Conservation (phyloP, 2,888 invertebrate genomes). For the Hypercompe scribonia region DNA sequence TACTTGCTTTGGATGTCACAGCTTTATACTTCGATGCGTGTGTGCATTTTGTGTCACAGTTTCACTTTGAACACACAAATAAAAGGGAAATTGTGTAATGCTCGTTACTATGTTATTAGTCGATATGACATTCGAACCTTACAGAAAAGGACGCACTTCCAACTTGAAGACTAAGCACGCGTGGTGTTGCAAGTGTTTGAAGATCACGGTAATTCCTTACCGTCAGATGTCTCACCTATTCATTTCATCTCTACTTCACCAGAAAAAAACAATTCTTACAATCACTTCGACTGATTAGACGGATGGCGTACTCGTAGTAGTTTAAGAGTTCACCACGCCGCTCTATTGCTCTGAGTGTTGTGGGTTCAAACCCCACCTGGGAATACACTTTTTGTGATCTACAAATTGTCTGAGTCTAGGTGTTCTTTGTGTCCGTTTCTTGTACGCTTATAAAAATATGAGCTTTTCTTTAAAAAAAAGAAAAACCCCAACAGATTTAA, state of each 20-base stretch:
- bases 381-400: too few relatives aligned
- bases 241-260: not conserved
- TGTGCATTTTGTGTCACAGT: slow-evolving; percentile 6
- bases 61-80: not conserved
- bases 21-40: slow-evolving; percentile 38
- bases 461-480: too few relatives aligned
- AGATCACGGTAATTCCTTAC: not conserved
- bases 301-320: too few relatives aligned
- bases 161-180: not conserved
- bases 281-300: too few relatives aligned
- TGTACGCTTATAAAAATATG: too few relatives aligned
- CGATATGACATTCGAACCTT: not conserved
- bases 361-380: too few relatives aligned
- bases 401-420: too few relatives aligned
- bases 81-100: not conserved
- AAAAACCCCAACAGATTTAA: too few relatives aligned
- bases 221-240: not conserved
- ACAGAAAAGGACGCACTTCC: not conserved
- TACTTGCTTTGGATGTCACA: slow-evolving; percentile 49
- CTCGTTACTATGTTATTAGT: not conserved
- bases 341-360: too few relatives aligned
- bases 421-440: too few relatives aligned
- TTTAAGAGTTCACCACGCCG: too few relatives aligned
- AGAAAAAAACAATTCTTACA: not conserved
- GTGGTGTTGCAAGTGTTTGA: not conserved